phyloP scores from a whole-genome alignment of 2,797 vertebrate species.

The Pseudochirops corinnae region DNA sequence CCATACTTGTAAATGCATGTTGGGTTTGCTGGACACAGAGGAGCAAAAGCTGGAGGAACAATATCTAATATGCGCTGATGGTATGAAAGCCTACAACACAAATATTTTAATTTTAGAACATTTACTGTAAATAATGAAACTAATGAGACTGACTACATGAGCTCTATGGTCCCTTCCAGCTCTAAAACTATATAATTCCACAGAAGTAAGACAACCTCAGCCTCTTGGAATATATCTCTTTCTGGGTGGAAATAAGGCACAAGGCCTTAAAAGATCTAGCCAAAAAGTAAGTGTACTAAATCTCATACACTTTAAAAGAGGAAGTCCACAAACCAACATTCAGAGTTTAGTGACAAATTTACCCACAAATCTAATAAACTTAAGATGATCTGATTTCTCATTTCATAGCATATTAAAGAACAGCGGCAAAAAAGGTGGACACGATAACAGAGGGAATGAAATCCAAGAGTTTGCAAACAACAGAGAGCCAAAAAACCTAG shows the following conservation, averaged over 20 bases:
- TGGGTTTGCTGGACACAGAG: slow-evolving; percentile 93
- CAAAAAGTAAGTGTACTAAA: background rate
- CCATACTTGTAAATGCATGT: slow-evolving; percentile 93
- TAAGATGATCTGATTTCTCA: background rate
- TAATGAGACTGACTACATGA: background rate
- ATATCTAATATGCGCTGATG: slow-evolving; percentile 97
- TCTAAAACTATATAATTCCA: background rate
- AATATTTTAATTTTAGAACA: slow-evolving; percentile 62
- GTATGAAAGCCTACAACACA: slow-evolving; percentile 93
- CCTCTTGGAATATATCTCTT: background rate
- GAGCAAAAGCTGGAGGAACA: slow-evolving; percentile 94
- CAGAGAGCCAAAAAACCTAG: background rate
- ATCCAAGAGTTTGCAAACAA: background rate
- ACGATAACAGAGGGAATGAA: background rate
- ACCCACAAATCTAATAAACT: background rate
- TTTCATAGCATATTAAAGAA: background rate
- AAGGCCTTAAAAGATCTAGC: background rate
- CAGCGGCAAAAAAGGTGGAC: background rate
- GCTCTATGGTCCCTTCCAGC: background rate
- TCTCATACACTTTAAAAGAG: background rate
- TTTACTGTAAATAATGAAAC: slow-evolving; percentile 32
- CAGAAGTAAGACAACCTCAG: background rate
- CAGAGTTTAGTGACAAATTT: background rate
- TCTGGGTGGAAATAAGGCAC: background rate
- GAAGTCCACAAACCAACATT: background rate